A percentile compares a stretch with the other conserved stretches of the same genome.
These are phyloP conservation scores for Capromys pilorides DNA, from an alignment of 2,797 vertebrate genomes.

Conservation along the genomic window DNA sequence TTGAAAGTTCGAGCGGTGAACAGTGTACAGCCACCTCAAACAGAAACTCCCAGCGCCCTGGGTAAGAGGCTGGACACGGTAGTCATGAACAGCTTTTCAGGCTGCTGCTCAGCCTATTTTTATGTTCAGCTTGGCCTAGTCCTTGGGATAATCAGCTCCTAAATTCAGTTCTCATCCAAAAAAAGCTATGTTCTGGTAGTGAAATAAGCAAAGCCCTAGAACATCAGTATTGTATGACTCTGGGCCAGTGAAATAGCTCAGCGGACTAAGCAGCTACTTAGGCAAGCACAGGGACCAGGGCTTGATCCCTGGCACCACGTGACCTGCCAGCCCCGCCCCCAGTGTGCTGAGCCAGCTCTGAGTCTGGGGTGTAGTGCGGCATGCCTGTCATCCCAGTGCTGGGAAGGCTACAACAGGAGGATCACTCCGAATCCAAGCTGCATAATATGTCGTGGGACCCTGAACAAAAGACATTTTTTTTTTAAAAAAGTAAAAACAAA, in stretches of 20 bases:
- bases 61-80: not conserved
- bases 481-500: too few relatives aligned
- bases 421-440: too few relatives aligned
- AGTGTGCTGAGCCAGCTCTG: too few relatives aligned
- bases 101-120: slow-evolving; percentile 39
- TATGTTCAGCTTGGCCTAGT: slow-evolving; percentile 39
- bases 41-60: slow-evolving; percentile 3
- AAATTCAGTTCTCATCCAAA: slow-evolving; percentile 33
- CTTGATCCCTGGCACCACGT: too few relatives aligned
- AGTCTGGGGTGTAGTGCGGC: too few relatives aligned
- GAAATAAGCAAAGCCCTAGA: slow-evolving; percentile 39
- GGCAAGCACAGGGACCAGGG: too few relatives aligned
- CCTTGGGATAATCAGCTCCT: slow-evolving; percentile 42
- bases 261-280: too few relatives aligned
- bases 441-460: too few relatives aligned
- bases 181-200: not conserved
- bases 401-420: too few relatives aligned
- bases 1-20: slow-evolving; percentile 17
- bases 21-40: not conserved
- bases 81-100: not conserved
- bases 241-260: not conserved
- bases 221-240: not conserved
- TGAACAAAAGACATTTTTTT: too few relatives aligned
- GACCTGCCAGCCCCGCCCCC: too few relatives aligned
- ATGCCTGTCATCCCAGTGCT: too few relatives aligned